Percentiles rank a stretch among this genome's conserved stretches.
Conservation (phyloP, 2,113 vertebrate species). For the Ia io region DNA sequence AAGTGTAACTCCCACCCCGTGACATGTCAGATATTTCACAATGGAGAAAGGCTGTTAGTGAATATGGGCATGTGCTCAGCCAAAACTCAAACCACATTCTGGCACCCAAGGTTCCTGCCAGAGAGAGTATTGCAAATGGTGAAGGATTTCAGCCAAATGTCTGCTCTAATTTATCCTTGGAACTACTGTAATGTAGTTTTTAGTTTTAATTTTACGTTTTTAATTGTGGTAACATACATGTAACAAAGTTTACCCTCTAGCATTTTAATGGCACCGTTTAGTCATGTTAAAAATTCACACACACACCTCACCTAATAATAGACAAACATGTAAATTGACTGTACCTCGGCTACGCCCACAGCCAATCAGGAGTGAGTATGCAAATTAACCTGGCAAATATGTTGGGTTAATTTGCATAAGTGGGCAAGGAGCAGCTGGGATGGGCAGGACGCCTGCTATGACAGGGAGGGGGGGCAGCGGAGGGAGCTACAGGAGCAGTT, state of each 20-base stretch:
- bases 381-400: too few relatives aligned
- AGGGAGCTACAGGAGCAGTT: too few relatives aligned
- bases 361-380: too few relatives aligned
- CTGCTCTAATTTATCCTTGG: background rate
- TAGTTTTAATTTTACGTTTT: background rate
- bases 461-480: too few relatives aligned
- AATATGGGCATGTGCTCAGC: background rate
- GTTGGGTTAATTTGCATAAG: too few relatives aligned
- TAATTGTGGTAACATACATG: background rate
- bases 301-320: too few relatives aligned
- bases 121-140: background rate
- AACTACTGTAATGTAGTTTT: background rate
- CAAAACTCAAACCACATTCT: background rate
- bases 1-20: background rate
- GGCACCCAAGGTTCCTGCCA: background rate
- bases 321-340: too few relatives aligned
- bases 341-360: too few relatives aligned
- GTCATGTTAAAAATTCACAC: background rate
- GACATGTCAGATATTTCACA: background rate
- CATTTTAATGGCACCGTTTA: background rate
- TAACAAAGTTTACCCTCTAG: background rate
- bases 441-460: too few relatives aligned
- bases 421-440: too few relatives aligned
- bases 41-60: background rate
- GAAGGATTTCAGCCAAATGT: background rate